Percentiles rank a stretch among this genome's conserved stretches.
Conservation (phyloP, 2,113 vertebrate species). For the Petrocephalus zakoni region DNA sequence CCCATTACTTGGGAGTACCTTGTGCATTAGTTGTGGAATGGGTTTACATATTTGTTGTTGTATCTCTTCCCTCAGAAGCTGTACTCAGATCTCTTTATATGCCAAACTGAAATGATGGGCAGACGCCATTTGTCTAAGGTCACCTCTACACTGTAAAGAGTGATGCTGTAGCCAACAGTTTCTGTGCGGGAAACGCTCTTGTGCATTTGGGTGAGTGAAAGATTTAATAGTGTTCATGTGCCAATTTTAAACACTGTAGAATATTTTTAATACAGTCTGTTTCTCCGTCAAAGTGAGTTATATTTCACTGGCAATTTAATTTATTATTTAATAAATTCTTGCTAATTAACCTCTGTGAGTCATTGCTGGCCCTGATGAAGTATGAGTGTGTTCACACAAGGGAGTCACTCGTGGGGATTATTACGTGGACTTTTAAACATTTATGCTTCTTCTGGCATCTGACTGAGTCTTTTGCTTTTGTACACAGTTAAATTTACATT, state of each 20-base stretch:
- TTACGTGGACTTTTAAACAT: slow-evolving; percentile 42
- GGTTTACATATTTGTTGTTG: not conserved
- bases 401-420: not conserved
- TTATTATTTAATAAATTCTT: slow-evolving; percentile 43
- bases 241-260: slow-evolving; percentile 54
- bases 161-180: not conserved
- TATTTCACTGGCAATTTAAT: slow-evolving; percentile 49
- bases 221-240: slow-evolving; percentile 50
- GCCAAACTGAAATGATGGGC: not conserved
- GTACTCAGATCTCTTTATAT: not conserved
- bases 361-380: slow-evolving; percentile 22
- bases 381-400: slow-evolving; percentile 7
- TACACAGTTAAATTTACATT: slow-evolving; percentile 68
- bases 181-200: not conserved
- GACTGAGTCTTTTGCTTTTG: slow-evolving; percentile 66
- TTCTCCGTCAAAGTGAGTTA: slow-evolving; percentile 52
- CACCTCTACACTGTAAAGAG: not conserved
- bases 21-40: not conserved
- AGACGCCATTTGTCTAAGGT: not conserved
- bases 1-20: not conserved
- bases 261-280: slow-evolving; percentile 59
- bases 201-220: slow-evolving; percentile 16
- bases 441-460: slow-evolving; percentile 46
- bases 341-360: slow-evolving; percentile 38
- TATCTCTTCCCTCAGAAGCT: not conserved